Evolutionary conservation across 2,113 vertebrate genomes (phyloP).

Genomic region (Perca schrenkii): DNA sequence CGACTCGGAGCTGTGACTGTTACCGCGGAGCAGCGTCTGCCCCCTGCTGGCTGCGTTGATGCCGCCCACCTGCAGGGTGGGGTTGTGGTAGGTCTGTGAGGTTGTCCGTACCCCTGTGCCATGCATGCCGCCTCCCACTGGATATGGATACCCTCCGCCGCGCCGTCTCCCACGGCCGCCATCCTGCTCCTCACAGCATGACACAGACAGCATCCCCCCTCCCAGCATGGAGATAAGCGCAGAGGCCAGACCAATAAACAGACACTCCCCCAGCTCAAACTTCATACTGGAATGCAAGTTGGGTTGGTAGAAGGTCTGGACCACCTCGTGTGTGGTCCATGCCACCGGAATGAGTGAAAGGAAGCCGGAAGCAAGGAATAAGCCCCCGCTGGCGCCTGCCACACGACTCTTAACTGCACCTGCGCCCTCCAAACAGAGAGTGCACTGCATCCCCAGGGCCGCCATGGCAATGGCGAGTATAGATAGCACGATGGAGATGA

Average conservation of each 20-base stretch:
- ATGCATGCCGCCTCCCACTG: conserved; percentile 18
- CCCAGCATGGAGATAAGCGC: conserved; percentile 89
- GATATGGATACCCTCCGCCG: conserved; percentile 79
- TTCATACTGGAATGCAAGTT: conserved; percentile 89
- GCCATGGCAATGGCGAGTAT: conserved; percentile 85
- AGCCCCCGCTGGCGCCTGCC: conserved; percentile 84
- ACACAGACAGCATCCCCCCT: conserved; percentile 89
- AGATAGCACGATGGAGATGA: conserved; percentile 91
- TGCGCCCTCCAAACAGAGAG: conserved; percentile 88
- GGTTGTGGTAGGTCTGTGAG: conserved; percentile 76
- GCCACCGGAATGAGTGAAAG: conserved; percentile 90
- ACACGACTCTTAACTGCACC: conserved; percentile 85
- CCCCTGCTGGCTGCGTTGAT: conserved; percentile 47
- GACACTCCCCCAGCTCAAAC: conserved; percentile 92
- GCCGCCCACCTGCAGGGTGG: conserved; percentile 65
- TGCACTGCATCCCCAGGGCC: conserved; percentile 93
- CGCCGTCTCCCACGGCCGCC: conserved; percentile 52
- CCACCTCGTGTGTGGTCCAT: conserved; percentile 94
- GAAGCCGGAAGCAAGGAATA: conserved; percentile 89
- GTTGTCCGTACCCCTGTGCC: conserved; percentile 43
- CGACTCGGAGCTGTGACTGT: conserved; percentile 66
- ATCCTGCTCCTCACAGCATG: conserved; percentile 82
- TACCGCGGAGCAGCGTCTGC: conserved; percentile 56
- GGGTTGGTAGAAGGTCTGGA: conserved; percentile 91
- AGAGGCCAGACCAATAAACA: conserved; percentile 92